These are phyloP conservation scores for Drosophila azteca DNA, from an alignment of 1,140 invertebrate genomes.

Conservation along the genomic window DNA sequence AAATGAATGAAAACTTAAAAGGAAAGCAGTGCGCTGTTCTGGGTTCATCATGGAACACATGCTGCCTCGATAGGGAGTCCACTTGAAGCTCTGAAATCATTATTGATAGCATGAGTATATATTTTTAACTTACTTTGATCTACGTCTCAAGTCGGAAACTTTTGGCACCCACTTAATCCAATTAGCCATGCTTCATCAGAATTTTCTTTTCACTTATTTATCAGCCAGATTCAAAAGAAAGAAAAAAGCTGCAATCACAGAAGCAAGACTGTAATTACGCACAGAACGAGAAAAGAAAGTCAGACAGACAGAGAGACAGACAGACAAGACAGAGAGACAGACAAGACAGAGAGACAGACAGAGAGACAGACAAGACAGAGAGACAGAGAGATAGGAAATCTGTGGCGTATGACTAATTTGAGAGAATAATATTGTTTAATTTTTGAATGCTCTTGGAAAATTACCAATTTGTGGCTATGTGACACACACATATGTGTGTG, in stretches of 20 bases:
- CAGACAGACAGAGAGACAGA: conserved; percentile 11
- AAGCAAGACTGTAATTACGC: conserved; percentile 29
- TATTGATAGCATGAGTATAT: not conserved
- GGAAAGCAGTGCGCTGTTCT: too few species aligned
- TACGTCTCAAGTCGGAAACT: not conserved
- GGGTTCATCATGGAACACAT: too few species aligned
- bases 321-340: conserved; percentile 15
- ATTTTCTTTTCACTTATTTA: conserved; percentile 13
- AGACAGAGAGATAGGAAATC: conserved; percentile 16
- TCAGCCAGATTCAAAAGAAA: conserved; percentile 19
- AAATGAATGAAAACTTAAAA: too few species aligned
- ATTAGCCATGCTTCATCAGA: conserved; percentile 63
- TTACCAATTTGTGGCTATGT: conserved; percentile 12
- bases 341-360: conserved; percentile 24
- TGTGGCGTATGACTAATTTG: conserved; percentile 16
- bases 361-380: conserved; percentile 7
- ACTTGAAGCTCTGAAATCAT: too few species aligned
- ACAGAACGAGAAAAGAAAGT: conserved; percentile 7
- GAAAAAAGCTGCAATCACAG: conserved; percentile 7
- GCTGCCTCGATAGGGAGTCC: too few species aligned
- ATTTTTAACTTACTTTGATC: conserved; percentile 24
- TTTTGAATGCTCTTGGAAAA: conserved; percentile 31
- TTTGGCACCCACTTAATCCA: conserved; percentile 32
- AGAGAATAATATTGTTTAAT: conserved; percentile 38
- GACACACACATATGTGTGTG: too few species aligned